Base-by-base conservation (phyloP, 2,888 invertebrate species). In the Drosophila greeni region DNA sequence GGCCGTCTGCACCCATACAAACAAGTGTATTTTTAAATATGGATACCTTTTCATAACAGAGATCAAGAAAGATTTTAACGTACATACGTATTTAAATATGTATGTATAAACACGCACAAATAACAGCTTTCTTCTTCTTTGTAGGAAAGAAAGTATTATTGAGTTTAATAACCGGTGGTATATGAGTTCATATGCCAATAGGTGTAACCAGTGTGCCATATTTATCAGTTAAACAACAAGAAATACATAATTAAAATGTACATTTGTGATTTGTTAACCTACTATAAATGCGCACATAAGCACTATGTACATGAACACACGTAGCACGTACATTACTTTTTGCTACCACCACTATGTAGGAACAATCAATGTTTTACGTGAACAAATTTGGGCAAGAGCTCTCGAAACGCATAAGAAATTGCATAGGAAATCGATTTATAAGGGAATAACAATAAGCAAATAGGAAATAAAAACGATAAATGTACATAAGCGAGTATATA, bases 11-110 rank as follows among this genome's bases (percentile, higher is more conserved):
- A 29, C 49, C 16, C 49, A 62, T 20, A 65, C 62, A 34, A 48
- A 33, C 48, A 48, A 62, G 26, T 40, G 42, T 60, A 60, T 57
- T 60, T 60, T 60, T 57, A 60, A 54, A 62, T 61, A 52, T 61
- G 61, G 45, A 61, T 43, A 62, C 45, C 52, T 61, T 62, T 64
- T 61, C 62, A 64, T 62, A 65, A 61, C 54, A 54, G 39, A 53
- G 29, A 65, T 47, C 45, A 61, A 53, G 33, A 18, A 26, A 51
- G 33, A 53, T 43, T 59, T 45, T 16, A 34, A 43, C 43, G 26
- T 26, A 26, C 24, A 11, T 43, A 36, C 14, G 33, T n/a, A 29
- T 29, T 37, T 29, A 12, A 36, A 51, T 34, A 31, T 23, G 26
- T 43, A 24, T 16, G 20, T 56, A 24, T 23, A 37, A 36, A 45